A percentile compares a stretch with the other conserved stretches of the same genome.
Conservation (phyloP, 2,113 vertebrate genomes). For the Alectura lathami region DNA sequence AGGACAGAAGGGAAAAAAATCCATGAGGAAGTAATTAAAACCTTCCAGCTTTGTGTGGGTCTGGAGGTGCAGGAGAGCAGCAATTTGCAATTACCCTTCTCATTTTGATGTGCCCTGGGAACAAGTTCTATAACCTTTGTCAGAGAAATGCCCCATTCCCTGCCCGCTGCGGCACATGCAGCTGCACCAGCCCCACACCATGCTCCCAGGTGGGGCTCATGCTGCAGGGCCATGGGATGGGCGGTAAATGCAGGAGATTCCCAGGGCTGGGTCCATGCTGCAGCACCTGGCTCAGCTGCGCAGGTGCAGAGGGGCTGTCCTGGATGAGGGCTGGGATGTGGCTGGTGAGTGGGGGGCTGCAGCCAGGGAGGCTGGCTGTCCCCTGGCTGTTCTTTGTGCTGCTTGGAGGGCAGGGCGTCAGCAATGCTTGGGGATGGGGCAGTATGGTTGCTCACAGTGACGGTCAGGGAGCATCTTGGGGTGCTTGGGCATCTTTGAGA, state of each 20-base stretch:
- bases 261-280: accelerated
- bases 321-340: accelerated
- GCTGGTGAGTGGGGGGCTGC: background rate
- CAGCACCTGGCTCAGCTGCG: accelerated
- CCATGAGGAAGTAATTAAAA: background rate
- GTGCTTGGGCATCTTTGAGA: background rate
- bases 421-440: background rate
- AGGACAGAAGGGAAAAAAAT: background rate
- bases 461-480: accelerated
- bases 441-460: accelerated
- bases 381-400: background rate
- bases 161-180: background rate
- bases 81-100: background rate
- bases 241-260: background rate
- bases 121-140: background rate
- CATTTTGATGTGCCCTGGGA: background rate
- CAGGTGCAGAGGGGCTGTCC: background rate
- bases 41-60: background rate
- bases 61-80: background rate
- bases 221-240: accelerated
- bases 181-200: accelerated
- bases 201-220: background rate
- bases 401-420: accelerated
- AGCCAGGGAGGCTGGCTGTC: background rate
- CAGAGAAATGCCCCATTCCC: background rate